These are phyloP conservation scores for Archilochus colubris DNA, from an alignment of 2,113 vertebrate genomes.

Conservation along the genomic window DNA sequence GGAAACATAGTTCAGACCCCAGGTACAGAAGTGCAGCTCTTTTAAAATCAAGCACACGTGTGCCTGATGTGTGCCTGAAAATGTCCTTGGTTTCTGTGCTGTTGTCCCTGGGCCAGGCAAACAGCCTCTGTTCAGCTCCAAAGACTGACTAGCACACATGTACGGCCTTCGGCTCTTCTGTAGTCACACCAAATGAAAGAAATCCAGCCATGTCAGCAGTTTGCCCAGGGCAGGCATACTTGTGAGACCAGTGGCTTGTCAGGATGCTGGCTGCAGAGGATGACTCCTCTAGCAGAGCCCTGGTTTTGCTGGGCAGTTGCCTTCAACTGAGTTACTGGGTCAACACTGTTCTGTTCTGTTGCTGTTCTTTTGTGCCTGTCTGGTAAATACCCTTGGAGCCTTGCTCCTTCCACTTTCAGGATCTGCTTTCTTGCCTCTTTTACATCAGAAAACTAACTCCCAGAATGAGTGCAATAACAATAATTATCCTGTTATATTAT, in stretches of 20 bases:
- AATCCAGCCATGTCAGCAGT: neutral
- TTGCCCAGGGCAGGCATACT: neutral
- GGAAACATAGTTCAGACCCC: fast-evolving
- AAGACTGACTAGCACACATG: neutral
- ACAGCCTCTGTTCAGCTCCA: neutral
- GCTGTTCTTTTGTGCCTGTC: fast-evolving
- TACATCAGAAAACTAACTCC: neutral
- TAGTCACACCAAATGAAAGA: neutral
- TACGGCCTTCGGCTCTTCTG: neutral
- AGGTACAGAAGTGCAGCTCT: neutral
- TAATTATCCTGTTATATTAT: conserved; percentile 23
- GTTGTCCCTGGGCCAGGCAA: too few species aligned
- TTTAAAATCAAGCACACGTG: neutral
- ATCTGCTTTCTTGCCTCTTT: neutral
- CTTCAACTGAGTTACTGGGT: neutral
- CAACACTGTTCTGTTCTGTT: neutral
- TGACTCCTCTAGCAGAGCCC: neutral
- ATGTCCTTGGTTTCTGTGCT: neutral
- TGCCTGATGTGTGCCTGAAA: neutral
- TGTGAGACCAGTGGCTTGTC: neutral
- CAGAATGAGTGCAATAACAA: neutral
- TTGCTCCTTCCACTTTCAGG: neutral
- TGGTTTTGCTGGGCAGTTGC: neutral
- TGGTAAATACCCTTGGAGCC: neutral
- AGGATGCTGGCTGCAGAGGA: neutral